Base-by-base conservation (phyloP, 2,888 invertebrate genomes). In the Xanthia togata region DNA sequence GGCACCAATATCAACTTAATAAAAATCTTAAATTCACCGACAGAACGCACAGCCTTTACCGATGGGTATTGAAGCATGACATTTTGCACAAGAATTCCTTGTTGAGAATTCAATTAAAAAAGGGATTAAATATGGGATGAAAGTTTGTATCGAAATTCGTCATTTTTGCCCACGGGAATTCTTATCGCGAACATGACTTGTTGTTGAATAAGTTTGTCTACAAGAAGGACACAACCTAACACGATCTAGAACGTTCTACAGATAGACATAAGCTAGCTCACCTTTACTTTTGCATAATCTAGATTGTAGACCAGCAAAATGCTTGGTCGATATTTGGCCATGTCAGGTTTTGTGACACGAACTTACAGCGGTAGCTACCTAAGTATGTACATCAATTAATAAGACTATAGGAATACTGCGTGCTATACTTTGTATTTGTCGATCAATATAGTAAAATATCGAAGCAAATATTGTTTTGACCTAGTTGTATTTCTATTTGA, bases 391-490 rank as follows among this genome's bases (percentile, higher is more conserved):
- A 53, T 74, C n/a, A 57, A 72, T 78, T 67, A 69, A 69, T 69
- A 44, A 44, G 26, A 59, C 57, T 71, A 47, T 31, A 71, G 31
- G 35, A 47, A 41, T 64, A 60, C 17, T 63, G 60, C 41, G n/a
- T 65, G 31, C 41, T n/a, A 23, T 73, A 74, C 62, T 71, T 72
- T 41, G 57, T 70, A 70, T 68, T n/a, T 23, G 65, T 47, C 79
- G 68, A 73, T 79, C 65, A 67, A 75, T 63, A 73, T 26, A 62
- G 14, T 44, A 71, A 77, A 80, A 76, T 73, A 65, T 73, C 31
- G 12, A 38, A 26, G 55, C 67, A 55, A 83, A 78, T 70, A 79
- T 78, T 74, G 53, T 65, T 75, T 70, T 77, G 84, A 80, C 79
- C 81, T 67, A 78, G 65, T 78, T 80, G 20, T 76, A 47, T 44